Percentiles rank a stretch among this genome's conserved stretches.
phyloP scores from a whole-genome alignment of 2,113 vertebrate species.

The Toxotes chatareus region DNA sequence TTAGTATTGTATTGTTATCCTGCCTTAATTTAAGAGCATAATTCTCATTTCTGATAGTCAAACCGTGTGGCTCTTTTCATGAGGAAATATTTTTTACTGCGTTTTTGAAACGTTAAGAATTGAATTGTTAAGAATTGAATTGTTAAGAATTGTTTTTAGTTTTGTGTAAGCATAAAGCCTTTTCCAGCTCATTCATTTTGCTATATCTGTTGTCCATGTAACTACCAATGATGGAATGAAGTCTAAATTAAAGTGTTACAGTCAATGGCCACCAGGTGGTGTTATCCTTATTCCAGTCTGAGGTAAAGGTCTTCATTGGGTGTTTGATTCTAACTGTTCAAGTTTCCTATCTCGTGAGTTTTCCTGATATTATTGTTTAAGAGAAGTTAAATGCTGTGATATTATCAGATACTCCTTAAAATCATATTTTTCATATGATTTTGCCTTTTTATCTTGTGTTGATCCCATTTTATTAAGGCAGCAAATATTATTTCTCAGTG shows the following conservation, averaged over 20 bases:
- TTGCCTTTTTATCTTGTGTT: conserved; percentile 2
- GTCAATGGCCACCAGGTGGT: conserved; percentile 68
- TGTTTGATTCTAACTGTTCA: not conserved
- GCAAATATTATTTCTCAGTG: not conserved
- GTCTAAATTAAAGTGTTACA: conserved; percentile 57
- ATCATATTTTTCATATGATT: not conserved
- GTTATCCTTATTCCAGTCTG: conserved; percentile 38
- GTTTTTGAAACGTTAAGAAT: conserved; percentile 2
- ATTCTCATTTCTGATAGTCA: not conserved
- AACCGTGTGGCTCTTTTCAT: conserved; percentile 35
- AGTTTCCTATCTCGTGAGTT: conserved; percentile 1
- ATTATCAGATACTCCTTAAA: not conserved
- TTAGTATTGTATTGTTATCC: conserved; percentile 19
- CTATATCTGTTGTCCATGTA: conserved; percentile 12
- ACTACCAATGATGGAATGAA: conserved; percentile 7
- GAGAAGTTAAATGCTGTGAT: not conserved
- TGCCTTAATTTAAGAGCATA: conserved; percentile 17
- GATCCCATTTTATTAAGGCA: conserved; percentile 7
- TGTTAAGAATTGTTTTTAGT: not conserved
- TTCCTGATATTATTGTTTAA: not conserved
- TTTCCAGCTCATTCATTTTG: conserved; percentile 9
- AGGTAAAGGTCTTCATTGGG: not conserved
- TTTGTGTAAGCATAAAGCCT: conserved; percentile 2
- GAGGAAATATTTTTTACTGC: conserved; percentile 8
- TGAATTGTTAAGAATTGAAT: not conserved